Percentiles rank a stretch among this genome's conserved stretches.
Evolutionary conservation across 2,888 invertebrate species (phyloP).

Genomic region (Lacanobia oleracea): DNA sequence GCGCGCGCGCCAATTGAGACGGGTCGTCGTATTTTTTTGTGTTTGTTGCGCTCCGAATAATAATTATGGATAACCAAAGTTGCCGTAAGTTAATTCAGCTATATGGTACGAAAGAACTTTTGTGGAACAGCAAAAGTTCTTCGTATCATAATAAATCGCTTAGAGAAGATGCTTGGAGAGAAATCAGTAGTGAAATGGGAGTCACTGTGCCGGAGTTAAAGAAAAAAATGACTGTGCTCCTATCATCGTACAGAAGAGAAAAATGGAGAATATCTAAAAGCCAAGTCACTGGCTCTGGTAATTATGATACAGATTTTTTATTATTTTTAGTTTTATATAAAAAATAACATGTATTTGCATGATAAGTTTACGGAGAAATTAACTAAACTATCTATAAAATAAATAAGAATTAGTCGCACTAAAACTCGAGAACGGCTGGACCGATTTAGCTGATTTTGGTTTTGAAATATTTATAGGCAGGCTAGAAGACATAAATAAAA

Average conservation of each 20-base stretch:
- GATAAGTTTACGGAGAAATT: slow-evolving; percentile 25
- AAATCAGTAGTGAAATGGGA: slow-evolving; percentile 44
- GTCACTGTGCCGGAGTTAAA: slow-evolving; percentile 42
- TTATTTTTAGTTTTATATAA: slow-evolving; percentile 2
- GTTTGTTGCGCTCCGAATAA: slow-evolving; percentile 6
- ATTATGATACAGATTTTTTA: slow-evolving; percentile 2
- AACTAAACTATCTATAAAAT: too few relatives aligned
- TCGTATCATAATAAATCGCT: slow-evolving; percentile 49
- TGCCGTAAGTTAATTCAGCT: slow-evolving; percentile 51
- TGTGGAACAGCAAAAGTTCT: slow-evolving; percentile 51
- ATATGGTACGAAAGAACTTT: slow-evolving; percentile 30
- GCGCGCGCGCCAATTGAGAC: slow-evolving; percentile 43
- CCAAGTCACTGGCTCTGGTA: slow-evolving; percentile 26
- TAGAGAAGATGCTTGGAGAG: slow-evolving; percentile 48
- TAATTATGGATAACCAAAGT: slow-evolving; percentile 9
- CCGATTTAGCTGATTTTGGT: too few relatives aligned
- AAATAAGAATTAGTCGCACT: too few relatives aligned
- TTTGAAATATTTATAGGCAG: too few relatives aligned
- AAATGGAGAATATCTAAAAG: slow-evolving; percentile 44
- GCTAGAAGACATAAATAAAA: slow-evolving; percentile 38
- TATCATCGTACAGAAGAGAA: slow-evolving; percentile 47
- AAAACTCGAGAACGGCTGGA: too few relatives aligned
- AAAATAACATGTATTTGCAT: slow-evolving; percentile 28
- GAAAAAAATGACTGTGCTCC: slow-evolving; percentile 45
- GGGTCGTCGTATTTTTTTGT: slow-evolving; percentile 32